Evolutionary conservation across 2,888 invertebrate species (phyloP), one percentile per base, ranked within the genome.

Genomic region (Heliconius cydno): DNA sequence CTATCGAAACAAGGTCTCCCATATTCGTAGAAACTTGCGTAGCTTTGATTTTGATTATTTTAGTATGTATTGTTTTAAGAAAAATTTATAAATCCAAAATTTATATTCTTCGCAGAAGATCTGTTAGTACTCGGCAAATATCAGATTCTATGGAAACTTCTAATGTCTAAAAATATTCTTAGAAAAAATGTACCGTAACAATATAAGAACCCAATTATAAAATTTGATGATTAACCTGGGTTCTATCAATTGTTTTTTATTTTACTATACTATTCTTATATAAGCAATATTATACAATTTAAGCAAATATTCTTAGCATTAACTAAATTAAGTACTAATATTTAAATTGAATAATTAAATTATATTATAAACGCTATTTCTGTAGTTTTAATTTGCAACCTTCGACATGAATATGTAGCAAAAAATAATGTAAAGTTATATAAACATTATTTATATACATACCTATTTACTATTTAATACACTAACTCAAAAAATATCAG

Each of bases 121-220:
- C 89, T 19, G 70, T 86, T 2, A 90, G 89, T 80, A 89, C 88
- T 25, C 85, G 87, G 0, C 85, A 87, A 34, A 83, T 90, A 63
- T 85, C 88, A 0, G 87, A 85, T 30, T 85, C 87, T 7, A 89
- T 89, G 85, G 89, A 89, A 52, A 86, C 85, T 77, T 89, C 89
- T 3, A 81, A 84, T 75, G 83, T 90, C 75, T 90, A 85, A 77
- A 72, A 79, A 28, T 63, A 38, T 52, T 60, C 22, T n/a, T n/a
- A 60, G 9, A 9, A 10, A n/a, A 60, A n/a, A 60, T 60, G 34
- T 34, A 34, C 34, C 34, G 34, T 34, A 67, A 10, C n/a, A 25
- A 13, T 63, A 63, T 25, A 60, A n/a, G 12, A 60, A 22, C 22
- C 57, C 3, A 60, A 3, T 60, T n/a, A n/a, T 3, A n/a, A 10